Base-by-base conservation (phyloP, 2,888 invertebrate genomes). In the Lasius platythorax region DNA sequence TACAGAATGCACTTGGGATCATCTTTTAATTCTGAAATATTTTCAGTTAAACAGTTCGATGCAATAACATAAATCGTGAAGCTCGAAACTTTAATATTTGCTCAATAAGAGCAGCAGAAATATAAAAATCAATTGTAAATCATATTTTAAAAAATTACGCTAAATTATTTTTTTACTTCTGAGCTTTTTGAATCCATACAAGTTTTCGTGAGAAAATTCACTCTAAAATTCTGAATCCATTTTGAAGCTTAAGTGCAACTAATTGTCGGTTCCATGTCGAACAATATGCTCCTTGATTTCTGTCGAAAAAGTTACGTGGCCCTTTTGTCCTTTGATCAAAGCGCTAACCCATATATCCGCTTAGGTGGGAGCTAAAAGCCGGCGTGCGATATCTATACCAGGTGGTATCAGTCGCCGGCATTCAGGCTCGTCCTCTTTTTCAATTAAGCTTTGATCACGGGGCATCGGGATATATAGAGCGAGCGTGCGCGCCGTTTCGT, bases 381-480 rank as follows among this genome's bases (percentile, higher is more conserved):
- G 70, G 8, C 15, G 86, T 61, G 87, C 88, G 89, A 46, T 81
- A 91, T 90, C 87, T 88, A 91, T 91, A 91, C 89, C 89, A 84
- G 89, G 83, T 72, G 85, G 83, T 90, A 90, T 90, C 91, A 89
- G 88, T 91, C 89, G 89, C 91, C 87, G 88, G 56, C 67, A 78
- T 85, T 89, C 75, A 84, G 82, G 87, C 76, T 84, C 87, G 81
- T 87, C 88, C 88, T 81, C 90, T 91, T 92, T 93, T 93, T 91
- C 93, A 93, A 92, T 93, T 91, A 93, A 93, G 91, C 92, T 93
- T 91, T 92, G 90, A 93, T 92, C 92, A 91, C 87, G 85, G 87
- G 86, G 82, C 37, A 63, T 82, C 87, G 85, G 84, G 87, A 88
- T 90, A 89, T 86, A 90, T 37, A 79, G 79, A 40, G 11, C 68